These are phyloP conservation scores for Pyrrhosoma nymphula DNA, from an alignment of 2,888 invertebrate species.

Conservation along the genomic window DNA sequence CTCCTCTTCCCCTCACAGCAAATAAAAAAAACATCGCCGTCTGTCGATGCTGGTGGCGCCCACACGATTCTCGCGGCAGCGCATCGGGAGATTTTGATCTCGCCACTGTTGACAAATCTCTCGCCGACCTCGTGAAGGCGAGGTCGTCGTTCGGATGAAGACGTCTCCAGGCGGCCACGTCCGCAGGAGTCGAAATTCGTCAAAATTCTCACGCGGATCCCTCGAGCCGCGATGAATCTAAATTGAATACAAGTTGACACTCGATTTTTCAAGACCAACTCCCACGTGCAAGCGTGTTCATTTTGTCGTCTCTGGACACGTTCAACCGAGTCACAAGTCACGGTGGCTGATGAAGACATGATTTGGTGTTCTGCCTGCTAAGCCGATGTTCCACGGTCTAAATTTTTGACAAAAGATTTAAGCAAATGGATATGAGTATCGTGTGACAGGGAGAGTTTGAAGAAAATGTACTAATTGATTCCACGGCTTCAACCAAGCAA, in stretches of 20 bases:
- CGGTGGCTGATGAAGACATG: too few relatives aligned
- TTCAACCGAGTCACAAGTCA: too few relatives aligned
- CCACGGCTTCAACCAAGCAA: too few relatives aligned
- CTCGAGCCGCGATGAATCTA: not conserved
- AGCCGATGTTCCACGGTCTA: too few relatives aligned
- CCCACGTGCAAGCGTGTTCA: not conserved
- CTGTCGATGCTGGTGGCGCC: not conserved
- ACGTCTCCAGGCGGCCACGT: not conserved
- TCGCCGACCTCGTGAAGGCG: not conserved
- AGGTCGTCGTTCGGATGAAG: not conserved
- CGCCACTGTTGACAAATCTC: not conserved
- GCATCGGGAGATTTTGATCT: not conserved
- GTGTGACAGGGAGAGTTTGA: too few relatives aligned
- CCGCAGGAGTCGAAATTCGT: not conserved
- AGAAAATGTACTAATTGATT: too few relatives aligned
- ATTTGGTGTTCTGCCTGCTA: too few relatives aligned
- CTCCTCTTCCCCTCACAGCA: too few relatives aligned
- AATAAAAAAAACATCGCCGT: too few relatives aligned
- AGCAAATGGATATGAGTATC: too few relatives aligned
- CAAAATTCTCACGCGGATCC: not conserved
- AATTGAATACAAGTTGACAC: not conserved
- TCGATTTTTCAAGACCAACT: not conserved
- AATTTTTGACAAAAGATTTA: too few relatives aligned
- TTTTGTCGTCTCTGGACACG: too few relatives aligned
- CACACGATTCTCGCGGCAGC: not conserved